Percentiles rank a stretch among this genome's conserved stretches.
Evolutionary conservation across 2,888 invertebrate species (phyloP).

Genomic region (Parochlus steinenii): DNA sequence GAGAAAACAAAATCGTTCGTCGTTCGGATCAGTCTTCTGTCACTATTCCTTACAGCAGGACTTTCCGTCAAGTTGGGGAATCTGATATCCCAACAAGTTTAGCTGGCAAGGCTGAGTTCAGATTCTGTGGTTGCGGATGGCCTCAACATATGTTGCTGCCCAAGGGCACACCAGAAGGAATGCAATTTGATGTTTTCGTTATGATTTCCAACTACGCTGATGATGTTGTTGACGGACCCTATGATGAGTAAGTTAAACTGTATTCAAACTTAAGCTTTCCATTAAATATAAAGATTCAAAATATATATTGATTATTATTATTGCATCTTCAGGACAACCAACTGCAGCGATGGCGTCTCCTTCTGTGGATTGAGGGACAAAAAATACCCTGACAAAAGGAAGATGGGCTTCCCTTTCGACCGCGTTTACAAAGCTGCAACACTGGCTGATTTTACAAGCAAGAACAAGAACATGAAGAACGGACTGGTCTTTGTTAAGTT

Average conservation of each 20-base stretch:
- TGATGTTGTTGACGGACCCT: constrained; percentile 32
- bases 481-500: too few relatives aligned
- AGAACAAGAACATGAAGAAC: too few relatives aligned
- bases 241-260: constrained; percentile 22
- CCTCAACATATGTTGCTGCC: constrained; percentile 67
- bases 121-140: constrained; percentile 82
- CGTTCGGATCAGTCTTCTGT: constrained; percentile 55
- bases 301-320: too few relatives aligned
- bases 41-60: constrained; percentile 66
- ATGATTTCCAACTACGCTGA: constrained; percentile 59
- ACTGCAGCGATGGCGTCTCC: constrained; percentile 56
- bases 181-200: constrained; percentile 49
- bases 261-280: too few relatives aligned
- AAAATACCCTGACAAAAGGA: constrained; percentile 59
- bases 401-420: constrained; percentile 80
- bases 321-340: too few relatives aligned
- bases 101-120: constrained; percentile 37
- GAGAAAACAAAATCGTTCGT: constrained; percentile 47
- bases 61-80: constrained; percentile 52
- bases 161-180: constrained; percentile 49
- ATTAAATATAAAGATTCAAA: too few relatives aligned
- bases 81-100: constrained; percentile 22
- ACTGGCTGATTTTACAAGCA: too few relatives aligned
- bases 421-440: too few relatives aligned
- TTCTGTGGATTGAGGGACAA: constrained; percentile 65